Evolutionary conservation across 2,113 vertebrate genomes (phyloP), one percentile per base, ranked within the genome.

Genomic region (Xerus inauris): DNA sequence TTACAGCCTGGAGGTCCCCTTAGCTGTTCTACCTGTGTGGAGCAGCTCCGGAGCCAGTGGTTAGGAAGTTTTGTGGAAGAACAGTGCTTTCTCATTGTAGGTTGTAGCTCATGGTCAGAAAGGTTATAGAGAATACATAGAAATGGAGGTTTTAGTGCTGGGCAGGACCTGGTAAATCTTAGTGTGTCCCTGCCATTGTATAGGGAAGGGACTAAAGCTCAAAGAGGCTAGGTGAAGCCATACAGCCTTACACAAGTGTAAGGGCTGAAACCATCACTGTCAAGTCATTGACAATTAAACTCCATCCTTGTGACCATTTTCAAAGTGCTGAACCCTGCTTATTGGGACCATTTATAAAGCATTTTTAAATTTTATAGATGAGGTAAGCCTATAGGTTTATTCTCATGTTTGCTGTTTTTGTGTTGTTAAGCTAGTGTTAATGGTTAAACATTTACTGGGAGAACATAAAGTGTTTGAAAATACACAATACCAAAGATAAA

Each of bases 401-500:
- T 71, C 8, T 79, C 13, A 20, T 64, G 65, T 72, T 94, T 14
- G 2, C 76, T 93, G 32, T 97, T 90, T 94, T 40, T 3, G 8
- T 64, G 47, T 59, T 84, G 12, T 83, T 62, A 85, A 57, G 57
- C 42, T 62, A 87, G 13, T 19, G 30, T 64, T 91, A 32, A 59
- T 38, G 19, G 26, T 84, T 89, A 81, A 89, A 71, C 30, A 82
- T 86, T 57, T 89, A 26, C 32, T 72, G 16, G 26, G 47, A 89
- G 69, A 93, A 67, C 24, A 82, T 73, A 76, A 87, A 54, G 30
- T 72, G 11, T 92, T 76, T 85, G 24, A 71, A 94, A 95, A 91
- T 42, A 64, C 5, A 40, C 26, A 71, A 4, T n/a, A 59, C 30
- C 5, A 9, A 38, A 87, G 24, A 28, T 67, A 57, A 82, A 20